Conservation (phyloP, 1,140 invertebrate genomes). For the Pantala flavescens region DNA sequence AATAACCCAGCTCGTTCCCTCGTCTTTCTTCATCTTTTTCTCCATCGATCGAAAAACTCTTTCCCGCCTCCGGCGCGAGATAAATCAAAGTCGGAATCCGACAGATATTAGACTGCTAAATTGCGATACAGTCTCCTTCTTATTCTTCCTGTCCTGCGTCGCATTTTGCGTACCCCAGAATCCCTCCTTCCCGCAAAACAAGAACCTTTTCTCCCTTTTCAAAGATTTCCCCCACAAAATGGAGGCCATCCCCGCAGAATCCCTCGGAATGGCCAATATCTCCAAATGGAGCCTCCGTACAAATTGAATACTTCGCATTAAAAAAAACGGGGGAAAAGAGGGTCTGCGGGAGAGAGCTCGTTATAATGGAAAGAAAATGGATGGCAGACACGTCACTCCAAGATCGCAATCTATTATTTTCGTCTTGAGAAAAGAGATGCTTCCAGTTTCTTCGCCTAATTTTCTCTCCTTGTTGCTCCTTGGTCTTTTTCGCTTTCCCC, state of each 20-base stretch:
- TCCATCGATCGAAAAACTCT: background rate
- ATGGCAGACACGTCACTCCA: background rate
- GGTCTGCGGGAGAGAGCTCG: too few species aligned
- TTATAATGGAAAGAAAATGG: background rate
- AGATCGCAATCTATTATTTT: background rate
- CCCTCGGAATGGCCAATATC: slow-evolving; percentile 1
- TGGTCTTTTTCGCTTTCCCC: background rate
- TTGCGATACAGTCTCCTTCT: slow-evolving; percentile 4
- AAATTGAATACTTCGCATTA: slow-evolving; percentile 3
- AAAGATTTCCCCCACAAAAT: too few species aligned
- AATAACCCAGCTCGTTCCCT: too few species aligned
- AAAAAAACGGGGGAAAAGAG: background rate
- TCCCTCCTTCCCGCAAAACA: background rate
- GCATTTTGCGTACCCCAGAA: background rate
- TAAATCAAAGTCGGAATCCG: slow-evolving; percentile 5
- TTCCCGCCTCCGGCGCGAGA: background rate
- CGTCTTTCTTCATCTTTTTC: background rate
- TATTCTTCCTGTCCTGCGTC: slow-evolving; percentile 8
- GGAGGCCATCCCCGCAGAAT: background rate
- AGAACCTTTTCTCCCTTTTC: background rate
- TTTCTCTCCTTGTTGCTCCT: background rate
- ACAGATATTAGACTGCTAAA: slow-evolving; percentile 10
- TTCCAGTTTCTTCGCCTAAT: background rate
- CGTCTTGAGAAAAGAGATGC: background rate
- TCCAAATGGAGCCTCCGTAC: background rate